A percentile compares a stretch with the other conserved stretches of the same genome.
phyloP scores from a whole-genome alignment of 2,797 vertebrate species.

The Thamnophis elegans region DNA sequence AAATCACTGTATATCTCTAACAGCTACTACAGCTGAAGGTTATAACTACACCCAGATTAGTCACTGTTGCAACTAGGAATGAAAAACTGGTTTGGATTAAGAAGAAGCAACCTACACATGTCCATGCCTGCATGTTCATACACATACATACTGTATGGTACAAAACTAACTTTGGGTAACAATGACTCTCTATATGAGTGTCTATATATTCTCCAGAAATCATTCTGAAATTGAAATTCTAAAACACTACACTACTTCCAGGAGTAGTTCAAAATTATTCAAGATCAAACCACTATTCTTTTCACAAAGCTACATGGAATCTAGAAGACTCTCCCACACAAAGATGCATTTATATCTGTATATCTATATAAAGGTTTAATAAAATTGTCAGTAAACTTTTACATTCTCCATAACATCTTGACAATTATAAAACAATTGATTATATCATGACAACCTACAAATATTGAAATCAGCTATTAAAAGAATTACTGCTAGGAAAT shows the following conservation, averaged over 20 bases:
- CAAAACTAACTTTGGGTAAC: background rate
- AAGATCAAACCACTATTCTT: background rate
- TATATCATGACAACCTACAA: background rate
- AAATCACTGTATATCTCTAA: slow-evolving; percentile 38
- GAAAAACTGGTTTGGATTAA: slow-evolving; percentile 59
- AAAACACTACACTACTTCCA: background rate
- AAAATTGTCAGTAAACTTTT: background rate
- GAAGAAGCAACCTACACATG: slow-evolving; percentile 61
- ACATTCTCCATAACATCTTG: background rate
- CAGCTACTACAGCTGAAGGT: slow-evolving; percentile 51
- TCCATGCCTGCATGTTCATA: background rate
- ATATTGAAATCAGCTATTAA: background rate
- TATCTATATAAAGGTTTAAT: background rate
- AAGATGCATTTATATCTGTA: background rate
- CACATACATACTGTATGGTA: background rate
- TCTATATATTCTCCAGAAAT: background rate
- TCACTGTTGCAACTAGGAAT: slow-evolving; percentile 51
- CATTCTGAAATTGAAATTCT: slow-evolving; percentile 30
- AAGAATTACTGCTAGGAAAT: background rate
- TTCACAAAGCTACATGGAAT: background rate
- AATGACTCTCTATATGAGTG: background rate
- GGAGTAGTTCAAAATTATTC: background rate
- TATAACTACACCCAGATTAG: slow-evolving; percentile 54
- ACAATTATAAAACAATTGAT: slow-evolving; percentile 1
- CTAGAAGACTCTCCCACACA: background rate